phyloP scores from a whole-genome alignment of 2,797 vertebrate genomes.

The Phalloptychus januarius region DNA sequence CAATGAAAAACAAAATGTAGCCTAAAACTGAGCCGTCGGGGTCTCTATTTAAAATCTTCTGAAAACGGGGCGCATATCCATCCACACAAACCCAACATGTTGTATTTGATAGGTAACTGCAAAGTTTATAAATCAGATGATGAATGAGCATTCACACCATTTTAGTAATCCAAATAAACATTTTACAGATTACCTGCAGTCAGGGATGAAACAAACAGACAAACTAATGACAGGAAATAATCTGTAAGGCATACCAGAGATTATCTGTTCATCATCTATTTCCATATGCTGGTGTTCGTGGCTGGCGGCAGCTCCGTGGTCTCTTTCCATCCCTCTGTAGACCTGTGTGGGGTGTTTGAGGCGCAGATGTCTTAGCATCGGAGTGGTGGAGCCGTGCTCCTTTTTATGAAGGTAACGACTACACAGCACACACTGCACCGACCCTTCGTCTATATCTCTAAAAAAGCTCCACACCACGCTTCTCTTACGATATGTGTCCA shows the following conservation, averaged over 20 bases:
- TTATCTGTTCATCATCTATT: slow-evolving; percentile 33
- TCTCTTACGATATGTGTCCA: slow-evolving; percentile 62
- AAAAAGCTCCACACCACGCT: slow-evolving; percentile 75
- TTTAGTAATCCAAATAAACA: neutral
- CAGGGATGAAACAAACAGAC: neutral
- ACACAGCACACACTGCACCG: slow-evolving; percentile 71
- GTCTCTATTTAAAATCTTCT: neutral
- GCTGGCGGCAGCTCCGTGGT: neutral
- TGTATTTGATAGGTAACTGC: neutral
- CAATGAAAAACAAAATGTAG: neutral
- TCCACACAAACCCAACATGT: neutral
- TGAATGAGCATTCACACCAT: neutral
- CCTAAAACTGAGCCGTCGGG: neutral
- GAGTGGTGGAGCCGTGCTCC: slow-evolving; percentile 66
- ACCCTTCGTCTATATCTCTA: slow-evolving; percentile 46
- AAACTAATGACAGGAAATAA: neutral
- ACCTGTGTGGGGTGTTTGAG: slow-evolving; percentile 67
- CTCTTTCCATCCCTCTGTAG: slow-evolving; percentile 20
- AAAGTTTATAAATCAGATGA: neutral
- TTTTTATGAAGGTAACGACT: slow-evolving; percentile 47
- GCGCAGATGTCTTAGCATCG: slow-evolving; percentile 75
- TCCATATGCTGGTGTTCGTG: slow-evolving; percentile 12
- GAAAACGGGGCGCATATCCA: neutral
- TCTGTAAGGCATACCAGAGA: slow-evolving; percentile 31
- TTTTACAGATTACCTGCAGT: neutral